These are phyloP conservation scores for Pyrrhosoma nymphula DNA, from an alignment of 2,888 invertebrate genomes.

Conservation along the genomic window DNA sequence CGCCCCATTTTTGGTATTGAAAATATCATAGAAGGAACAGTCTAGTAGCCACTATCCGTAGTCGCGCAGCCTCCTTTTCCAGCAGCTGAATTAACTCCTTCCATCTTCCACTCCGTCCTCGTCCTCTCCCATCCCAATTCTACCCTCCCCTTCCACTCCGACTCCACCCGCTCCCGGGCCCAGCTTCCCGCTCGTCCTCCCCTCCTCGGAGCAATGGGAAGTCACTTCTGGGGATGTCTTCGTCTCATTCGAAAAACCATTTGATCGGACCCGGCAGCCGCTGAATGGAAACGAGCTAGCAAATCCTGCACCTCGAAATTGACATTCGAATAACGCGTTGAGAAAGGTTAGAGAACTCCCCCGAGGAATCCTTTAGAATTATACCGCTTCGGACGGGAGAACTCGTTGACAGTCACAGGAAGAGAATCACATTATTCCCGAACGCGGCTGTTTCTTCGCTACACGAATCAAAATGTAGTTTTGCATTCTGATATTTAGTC, in stretches of 20 bases:
- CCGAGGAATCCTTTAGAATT: not conserved
- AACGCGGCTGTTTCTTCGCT: not conserved
- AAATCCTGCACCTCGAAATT: not conserved
- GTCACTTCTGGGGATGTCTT: conserved; percentile 14
- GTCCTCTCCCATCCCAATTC: no score
- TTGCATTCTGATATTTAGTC: not conserved
- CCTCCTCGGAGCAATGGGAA: not conserved
- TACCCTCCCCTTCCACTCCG: not conserved
- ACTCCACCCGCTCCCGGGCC: not conserved
- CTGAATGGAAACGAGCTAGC: conserved; percentile 19
- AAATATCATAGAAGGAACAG: no score
- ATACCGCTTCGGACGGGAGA: not conserved
- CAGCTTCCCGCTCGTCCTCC: not conserved
- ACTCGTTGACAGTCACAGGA: not conserved
- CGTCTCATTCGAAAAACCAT: conserved; percentile 31
- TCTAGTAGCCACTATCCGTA: no score
- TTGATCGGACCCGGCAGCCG: not conserved
- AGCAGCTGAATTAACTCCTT: not conserved
- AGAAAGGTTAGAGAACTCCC: conserved; percentile 26
- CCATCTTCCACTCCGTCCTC: not conserved
- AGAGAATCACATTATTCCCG: conserved; percentile 7
- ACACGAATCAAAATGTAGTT: not conserved
- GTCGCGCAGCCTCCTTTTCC: no score
- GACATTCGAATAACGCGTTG: not conserved
- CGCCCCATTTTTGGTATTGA: no score